These are phyloP conservation scores for Phylloscopus trochilus DNA, from an alignment of 2,113 vertebrate genomes.

Conservation along the genomic window DNA sequence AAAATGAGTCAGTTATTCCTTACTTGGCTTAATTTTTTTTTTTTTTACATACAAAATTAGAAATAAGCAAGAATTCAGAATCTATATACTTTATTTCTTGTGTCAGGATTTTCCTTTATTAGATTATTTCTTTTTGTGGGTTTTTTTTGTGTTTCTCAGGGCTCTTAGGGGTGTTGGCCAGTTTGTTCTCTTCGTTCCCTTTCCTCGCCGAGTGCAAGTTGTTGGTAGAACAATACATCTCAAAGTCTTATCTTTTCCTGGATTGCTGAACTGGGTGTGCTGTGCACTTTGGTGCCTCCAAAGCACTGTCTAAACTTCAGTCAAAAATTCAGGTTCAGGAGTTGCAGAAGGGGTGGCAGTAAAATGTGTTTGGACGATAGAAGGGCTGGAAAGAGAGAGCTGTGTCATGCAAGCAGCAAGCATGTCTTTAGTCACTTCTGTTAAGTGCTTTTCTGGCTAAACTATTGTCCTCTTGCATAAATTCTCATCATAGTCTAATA, in stretches of 20 bases:
- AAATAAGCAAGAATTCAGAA: background rate
- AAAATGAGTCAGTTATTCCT: background rate
- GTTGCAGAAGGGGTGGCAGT: background rate
- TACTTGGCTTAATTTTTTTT: background rate
- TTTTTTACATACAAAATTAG: background rate
- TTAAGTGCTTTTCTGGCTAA: conserved; percentile 23
- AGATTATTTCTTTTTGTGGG: background rate
- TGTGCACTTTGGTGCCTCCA: background rate
- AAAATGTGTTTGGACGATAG: background rate
- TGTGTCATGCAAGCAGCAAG: background rate
- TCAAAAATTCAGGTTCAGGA: background rate
- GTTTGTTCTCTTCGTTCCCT: background rate
- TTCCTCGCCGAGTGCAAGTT: rapidly evolving
- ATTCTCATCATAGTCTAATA: background rate
- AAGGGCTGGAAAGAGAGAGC: background rate
- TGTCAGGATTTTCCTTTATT: background rate
- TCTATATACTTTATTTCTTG: background rate
- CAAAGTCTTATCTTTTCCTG: background rate
- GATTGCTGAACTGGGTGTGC: background rate
- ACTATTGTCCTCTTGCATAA: background rate
- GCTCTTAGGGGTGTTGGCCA: background rate
- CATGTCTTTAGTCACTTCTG: background rate
- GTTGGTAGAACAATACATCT: background rate
- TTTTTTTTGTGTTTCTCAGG: background rate
- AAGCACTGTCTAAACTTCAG: background rate